These are phyloP conservation scores for Camponotus pennsylvanicus DNA, from an alignment of 1,140 invertebrate genomes.

Conservation along the genomic window DNA sequence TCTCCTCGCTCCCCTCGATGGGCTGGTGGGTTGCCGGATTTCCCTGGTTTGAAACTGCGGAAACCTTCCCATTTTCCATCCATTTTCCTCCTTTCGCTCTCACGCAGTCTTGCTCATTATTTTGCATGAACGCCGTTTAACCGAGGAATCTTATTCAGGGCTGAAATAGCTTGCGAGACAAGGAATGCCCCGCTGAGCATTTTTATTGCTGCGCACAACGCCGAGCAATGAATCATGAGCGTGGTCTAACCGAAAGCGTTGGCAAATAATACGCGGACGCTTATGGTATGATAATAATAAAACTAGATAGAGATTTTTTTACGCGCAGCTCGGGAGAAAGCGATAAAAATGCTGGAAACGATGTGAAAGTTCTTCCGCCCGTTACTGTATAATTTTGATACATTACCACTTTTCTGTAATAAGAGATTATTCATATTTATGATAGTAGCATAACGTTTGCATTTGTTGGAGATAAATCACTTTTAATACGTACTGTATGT, in stretches of 20 bases:
- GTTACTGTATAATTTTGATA: slow-evolving; percentile 55
- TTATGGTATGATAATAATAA: slow-evolving; percentile 55
- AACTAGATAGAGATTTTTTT: slow-evolving; percentile 54
- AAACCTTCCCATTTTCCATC: not conserved
- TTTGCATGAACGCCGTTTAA: slow-evolving; percentile 64
- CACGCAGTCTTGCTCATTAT: slow-evolving; percentile 57
- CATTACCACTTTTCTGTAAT: slow-evolving; percentile 41
- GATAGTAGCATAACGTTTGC: slow-evolving; percentile 36
- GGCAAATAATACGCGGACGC: slow-evolving; percentile 53
- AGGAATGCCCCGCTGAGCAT: slow-evolving; percentile 20
- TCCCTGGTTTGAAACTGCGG: not conserved
- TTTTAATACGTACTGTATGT: slow-evolving; percentile 3
- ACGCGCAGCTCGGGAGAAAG: not conserved
- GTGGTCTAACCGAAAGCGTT: slow-evolving; percentile 41
- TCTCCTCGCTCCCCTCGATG: slow-evolving; percentile 8
- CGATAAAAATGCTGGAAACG: slow-evolving; percentile 50
- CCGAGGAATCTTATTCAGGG: slow-evolving; percentile 54
- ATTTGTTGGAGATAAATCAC: slow-evolving; percentile 44
- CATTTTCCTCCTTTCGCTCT: not conserved
- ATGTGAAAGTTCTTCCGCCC: slow-evolving; percentile 43
- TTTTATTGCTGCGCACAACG: slow-evolving; percentile 41
- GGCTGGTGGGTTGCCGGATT: not conserved
- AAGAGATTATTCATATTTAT: slow-evolving; percentile 43
- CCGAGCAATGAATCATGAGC: slow-evolving; percentile 52
- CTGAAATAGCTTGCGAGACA: slow-evolving; percentile 52